These are phyloP conservation scores for Orchesella flavescens DNA, from an alignment of 2,888 invertebrate genomes.

Conservation along the genomic window DNA sequence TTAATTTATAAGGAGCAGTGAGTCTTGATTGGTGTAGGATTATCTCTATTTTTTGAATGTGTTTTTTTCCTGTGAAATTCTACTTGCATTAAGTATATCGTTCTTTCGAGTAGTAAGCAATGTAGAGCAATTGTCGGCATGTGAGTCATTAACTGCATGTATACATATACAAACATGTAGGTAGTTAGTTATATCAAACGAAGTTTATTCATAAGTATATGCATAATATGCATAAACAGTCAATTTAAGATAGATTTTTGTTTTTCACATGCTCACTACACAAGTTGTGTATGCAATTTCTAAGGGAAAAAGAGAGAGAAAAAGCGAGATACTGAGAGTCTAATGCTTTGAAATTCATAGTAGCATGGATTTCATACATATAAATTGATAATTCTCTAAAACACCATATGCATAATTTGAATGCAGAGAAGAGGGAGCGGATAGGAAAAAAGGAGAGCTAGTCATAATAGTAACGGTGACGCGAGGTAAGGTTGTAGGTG, in stretches of 20 bases:
- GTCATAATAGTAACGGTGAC: conserved; percentile 8
- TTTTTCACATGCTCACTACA: not conserved
- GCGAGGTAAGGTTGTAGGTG: not conserved
- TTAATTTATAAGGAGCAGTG: conserved; percentile 35
- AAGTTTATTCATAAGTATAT: not conserved
- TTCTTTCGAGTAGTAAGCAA: not conserved
- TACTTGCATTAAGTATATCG: not conserved
- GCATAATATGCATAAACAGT: conserved; percentile 1
- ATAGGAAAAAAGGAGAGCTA: not conserved
- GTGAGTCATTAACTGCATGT: conserved; percentile 13
- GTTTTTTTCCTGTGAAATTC: not conserved
- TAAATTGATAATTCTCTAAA: conserved; percentile 63
- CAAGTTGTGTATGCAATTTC: too few species aligned
- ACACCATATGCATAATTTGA: conserved; percentile 45
- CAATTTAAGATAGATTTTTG: not conserved
- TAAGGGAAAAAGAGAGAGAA: not conserved
- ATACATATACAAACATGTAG: not conserved
- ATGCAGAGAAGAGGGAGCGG: not conserved
- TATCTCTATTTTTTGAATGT: not conserved
- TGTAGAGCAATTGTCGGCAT: conserved; percentile 8
- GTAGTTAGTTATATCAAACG: not conserved
- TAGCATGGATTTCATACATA: conserved; percentile 55
- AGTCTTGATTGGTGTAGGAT: conserved; percentile 25
- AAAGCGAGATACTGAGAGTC: not conserved
- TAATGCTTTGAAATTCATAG: conserved; percentile 44